These are phyloP conservation scores for Drosophila nr. medialis DNA, from an alignment of 2,888 invertebrate species.

Conservation along the genomic window DNA sequence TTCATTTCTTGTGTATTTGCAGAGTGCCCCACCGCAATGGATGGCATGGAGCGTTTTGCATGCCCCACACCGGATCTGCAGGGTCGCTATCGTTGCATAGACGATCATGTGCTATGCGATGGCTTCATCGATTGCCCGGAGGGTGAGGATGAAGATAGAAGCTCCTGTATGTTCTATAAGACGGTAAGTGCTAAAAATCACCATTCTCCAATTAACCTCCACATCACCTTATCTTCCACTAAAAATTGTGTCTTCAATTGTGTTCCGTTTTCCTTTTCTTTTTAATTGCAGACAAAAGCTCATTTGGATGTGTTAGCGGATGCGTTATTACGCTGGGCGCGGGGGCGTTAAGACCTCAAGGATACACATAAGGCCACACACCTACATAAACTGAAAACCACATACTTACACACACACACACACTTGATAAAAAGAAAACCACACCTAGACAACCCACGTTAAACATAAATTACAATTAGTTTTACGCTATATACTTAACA, in stretches of 20 bases:
- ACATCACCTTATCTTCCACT: no score
- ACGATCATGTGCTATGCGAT: constrained; percentile 97
- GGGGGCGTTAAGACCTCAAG: constrained; percentile 90
- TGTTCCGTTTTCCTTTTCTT: constrained; percentile 1
- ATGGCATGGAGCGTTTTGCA: constrained; percentile 97
- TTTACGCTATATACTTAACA: constrained; percentile 52
- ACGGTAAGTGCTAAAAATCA: constrained; percentile 89
- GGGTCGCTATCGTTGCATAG: constrained; percentile 97
- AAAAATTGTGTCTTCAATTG: neutral
- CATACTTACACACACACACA: constrained; percentile 28
- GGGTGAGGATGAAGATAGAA: constrained; percentile 96
- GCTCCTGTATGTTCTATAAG: constrained; percentile 98
- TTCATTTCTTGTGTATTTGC: constrained; percentile 84
- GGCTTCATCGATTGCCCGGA: constrained; percentile 97
- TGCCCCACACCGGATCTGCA: constrained; percentile 96
- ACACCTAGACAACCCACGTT: constrained; percentile 59
- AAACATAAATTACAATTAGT: constrained; percentile 65
- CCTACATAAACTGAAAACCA: constrained; percentile 13
- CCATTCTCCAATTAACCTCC: neutral
- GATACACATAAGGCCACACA: constrained; percentile 27
- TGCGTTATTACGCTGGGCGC: constrained; percentile 96
- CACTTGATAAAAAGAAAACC: constrained; percentile 36
- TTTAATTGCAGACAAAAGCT: constrained; percentile 94
- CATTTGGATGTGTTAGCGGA: constrained; percentile 97
- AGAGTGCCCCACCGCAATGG: constrained; percentile 97